phyloP scores from a whole-genome alignment of 2,797 vertebrate species.

The Coccyzus lansbergi region DNA sequence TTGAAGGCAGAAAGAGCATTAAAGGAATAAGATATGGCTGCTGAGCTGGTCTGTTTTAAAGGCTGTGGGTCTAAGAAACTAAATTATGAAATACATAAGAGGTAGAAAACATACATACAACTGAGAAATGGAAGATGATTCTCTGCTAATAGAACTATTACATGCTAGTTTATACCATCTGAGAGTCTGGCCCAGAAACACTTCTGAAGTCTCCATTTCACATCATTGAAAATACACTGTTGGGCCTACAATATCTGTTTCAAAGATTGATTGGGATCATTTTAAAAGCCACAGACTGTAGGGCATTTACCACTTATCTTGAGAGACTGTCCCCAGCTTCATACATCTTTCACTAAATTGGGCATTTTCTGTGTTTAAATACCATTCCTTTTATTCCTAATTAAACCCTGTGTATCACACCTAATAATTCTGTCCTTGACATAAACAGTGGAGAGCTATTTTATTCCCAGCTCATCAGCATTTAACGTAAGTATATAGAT shows the following conservation, averaged over 20 bases:
- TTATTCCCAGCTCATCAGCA: background rate
- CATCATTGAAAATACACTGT: background rate
- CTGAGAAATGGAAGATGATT: background rate
- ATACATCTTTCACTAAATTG: background rate
- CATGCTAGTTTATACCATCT: background rate
- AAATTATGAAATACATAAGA: background rate
- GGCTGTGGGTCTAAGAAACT: background rate
- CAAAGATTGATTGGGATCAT: background rate
- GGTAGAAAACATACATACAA: background rate
- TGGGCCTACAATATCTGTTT: background rate
- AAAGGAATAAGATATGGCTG: background rate
- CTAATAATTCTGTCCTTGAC: background rate
- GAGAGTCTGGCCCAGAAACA: background rate
- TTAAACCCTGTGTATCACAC: background rate
- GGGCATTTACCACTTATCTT: background rate
- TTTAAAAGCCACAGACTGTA: background rate
- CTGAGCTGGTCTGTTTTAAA: background rate
- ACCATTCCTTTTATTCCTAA: background rate
- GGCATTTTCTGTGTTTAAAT: background rate
- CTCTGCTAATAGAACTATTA: background rate
- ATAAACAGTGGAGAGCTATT: background rate
- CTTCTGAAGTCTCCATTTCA: background rate
- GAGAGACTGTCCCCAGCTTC: background rate
- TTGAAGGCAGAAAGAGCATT: background rate
- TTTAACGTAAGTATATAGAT: background rate